Conservation (phyloP, 2,888 invertebrate genomes). For the Neria commutata region DNA sequence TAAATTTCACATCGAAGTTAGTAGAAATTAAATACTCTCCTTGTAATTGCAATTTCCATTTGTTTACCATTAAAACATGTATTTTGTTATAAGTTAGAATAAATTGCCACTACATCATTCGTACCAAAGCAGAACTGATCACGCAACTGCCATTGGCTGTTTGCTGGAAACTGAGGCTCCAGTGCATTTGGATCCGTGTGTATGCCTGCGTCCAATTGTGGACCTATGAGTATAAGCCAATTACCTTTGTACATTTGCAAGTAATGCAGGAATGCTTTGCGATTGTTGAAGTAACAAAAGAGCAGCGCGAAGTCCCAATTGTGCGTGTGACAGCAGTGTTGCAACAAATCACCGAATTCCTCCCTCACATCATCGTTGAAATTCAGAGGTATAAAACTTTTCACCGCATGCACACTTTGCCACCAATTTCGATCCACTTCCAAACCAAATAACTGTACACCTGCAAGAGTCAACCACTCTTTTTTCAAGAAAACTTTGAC, state of each 20-base stretch:
- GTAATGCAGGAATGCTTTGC: slow-evolving; percentile 72
- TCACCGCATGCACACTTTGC: slow-evolving; percentile 76
- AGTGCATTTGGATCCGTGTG: slow-evolving; percentile 77
- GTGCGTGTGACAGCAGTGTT: slow-evolving; percentile 56
- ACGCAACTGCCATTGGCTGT: slow-evolving; percentile 65
- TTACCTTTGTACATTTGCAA: slow-evolving; percentile 69
- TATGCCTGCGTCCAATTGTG: slow-evolving; percentile 67
- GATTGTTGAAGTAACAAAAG: slow-evolving; percentile 84
- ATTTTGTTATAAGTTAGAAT: slow-evolving; percentile 52
- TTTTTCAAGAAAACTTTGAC: not conserved
- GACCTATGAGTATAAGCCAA: slow-evolving; percentile 77
- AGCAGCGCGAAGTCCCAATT: slow-evolving; percentile 65
- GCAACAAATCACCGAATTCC: slow-evolving; percentile 51
- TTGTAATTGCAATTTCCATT: not conserved
- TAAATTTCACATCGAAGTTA: slow-evolving; percentile 90
- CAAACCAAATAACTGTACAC: slow-evolving; percentile 69
- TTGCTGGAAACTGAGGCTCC: slow-evolving; percentile 63
- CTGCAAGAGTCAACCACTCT: slow-evolving; percentile 59
- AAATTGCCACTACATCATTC: slow-evolving; percentile 71
- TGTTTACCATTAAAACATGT: slow-evolving; percentile 14
- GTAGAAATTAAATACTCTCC: slow-evolving; percentile 65
- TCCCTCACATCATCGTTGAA: slow-evolving; percentile 61
- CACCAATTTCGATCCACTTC: slow-evolving; percentile 85
- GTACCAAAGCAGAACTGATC: slow-evolving; percentile 68
- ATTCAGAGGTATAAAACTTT: slow-evolving; percentile 71